Conservation (phyloP, 2,113 vertebrate genomes). For the Engystomops pustulosus region DNA sequence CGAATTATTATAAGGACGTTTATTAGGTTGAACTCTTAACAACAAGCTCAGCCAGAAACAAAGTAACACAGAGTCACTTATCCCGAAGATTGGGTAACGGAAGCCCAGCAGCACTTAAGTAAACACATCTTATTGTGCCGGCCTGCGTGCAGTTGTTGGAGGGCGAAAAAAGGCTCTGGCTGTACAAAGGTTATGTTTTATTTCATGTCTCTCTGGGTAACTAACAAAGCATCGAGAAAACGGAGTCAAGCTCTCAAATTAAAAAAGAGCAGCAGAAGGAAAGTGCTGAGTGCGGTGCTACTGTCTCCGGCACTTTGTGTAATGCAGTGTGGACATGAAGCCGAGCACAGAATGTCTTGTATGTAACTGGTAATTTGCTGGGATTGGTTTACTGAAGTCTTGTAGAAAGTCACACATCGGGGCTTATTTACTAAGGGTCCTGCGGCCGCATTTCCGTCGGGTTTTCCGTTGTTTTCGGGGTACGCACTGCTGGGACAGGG, state of each 20-base stretch:
- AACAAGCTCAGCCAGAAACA: conserved; percentile 17
- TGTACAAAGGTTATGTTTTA: conserved; percentile 28
- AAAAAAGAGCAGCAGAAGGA: background rate
- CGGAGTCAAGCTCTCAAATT: background rate
- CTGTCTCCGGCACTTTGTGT: too few relatives aligned
- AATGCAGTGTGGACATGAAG: too few relatives aligned
- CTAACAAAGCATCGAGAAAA: background rate
- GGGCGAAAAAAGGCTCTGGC: conserved; percentile 7
- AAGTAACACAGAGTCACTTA: conserved; percentile 27
- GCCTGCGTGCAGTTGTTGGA: conserved; percentile 20
- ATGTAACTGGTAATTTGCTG: too few relatives aligned
- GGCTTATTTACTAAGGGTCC: too few relatives aligned
- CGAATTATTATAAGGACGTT: conserved; percentile 29
- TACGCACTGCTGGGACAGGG: too few relatives aligned
- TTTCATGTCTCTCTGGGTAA: conserved; percentile 39
- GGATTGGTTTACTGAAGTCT: too few relatives aligned
- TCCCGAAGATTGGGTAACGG: conserved; percentile 21
- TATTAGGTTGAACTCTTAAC: conserved; percentile 48
- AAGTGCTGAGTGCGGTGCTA: background rate
- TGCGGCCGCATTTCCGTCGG: too few relatives aligned
- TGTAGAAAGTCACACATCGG: too few relatives aligned
- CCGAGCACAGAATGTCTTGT: too few relatives aligned
- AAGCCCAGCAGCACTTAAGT: background rate
- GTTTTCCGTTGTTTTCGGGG: too few relatives aligned
- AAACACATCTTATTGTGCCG: conserved; percentile 45